phyloP scores from a whole-genome alignment of 2,797 vertebrate genomes.

The Coregonus sp. region DNA sequence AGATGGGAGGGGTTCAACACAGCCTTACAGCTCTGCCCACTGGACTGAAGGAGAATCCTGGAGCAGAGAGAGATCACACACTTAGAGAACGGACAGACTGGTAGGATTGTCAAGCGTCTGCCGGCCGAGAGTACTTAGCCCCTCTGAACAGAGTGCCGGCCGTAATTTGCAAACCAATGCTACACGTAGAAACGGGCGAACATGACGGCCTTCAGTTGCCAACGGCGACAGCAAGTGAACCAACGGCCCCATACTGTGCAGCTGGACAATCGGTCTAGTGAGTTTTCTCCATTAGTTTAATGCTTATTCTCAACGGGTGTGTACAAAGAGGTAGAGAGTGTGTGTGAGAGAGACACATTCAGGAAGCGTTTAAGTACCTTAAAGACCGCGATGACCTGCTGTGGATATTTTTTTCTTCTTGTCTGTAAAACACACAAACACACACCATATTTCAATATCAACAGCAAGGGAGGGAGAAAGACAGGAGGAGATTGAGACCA shows the following conservation, averaged over 20 bases:
- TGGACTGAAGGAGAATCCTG: slow-evolving; percentile 89
- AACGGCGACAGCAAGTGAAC: too few relatives aligned
- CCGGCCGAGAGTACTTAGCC: too few relatives aligned
- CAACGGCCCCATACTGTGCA: too few relatives aligned
- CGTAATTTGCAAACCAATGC: too few relatives aligned
- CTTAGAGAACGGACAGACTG: neutral
- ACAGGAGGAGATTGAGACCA: neutral
- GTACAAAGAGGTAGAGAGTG: too few relatives aligned
- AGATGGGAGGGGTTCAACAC: slow-evolving; percentile 75
- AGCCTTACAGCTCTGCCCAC: slow-evolving; percentile 84
- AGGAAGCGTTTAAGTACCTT: slow-evolving; percentile 53
- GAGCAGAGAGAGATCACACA: slow-evolving; percentile 40
- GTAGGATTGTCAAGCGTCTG: too few relatives aligned
- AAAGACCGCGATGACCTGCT: slow-evolving; percentile 72
- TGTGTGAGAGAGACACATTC: neutral
- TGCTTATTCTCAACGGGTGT: too few relatives aligned
- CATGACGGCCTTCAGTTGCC: too few relatives aligned
- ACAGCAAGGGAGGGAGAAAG: neutral
- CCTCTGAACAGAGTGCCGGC: too few relatives aligned
- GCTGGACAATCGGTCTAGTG: too few relatives aligned
- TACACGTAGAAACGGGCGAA: too few relatives aligned
- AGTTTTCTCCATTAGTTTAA: too few relatives aligned
- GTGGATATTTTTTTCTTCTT: slow-evolving; percentile 81
- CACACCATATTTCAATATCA: neutral
- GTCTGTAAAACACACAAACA: slow-evolving; percentile 63